Conservation (phyloP, 2,797 vertebrate genomes). For the Dendrocincla tyrannina region DNA sequence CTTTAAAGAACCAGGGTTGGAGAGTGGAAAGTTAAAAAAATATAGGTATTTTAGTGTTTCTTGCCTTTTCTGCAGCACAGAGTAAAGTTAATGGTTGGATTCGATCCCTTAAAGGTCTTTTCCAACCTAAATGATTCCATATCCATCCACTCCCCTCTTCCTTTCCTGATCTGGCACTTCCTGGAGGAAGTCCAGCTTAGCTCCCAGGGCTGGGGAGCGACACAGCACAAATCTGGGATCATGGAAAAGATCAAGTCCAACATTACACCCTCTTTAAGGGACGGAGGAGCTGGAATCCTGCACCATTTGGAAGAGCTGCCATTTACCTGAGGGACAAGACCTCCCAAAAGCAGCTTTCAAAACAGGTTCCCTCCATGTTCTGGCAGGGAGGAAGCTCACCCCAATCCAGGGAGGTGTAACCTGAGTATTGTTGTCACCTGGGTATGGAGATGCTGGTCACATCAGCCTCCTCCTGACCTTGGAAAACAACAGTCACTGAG, state of each 20-base stretch:
- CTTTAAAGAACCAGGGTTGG: neutral
- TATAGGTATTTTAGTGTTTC: neutral
- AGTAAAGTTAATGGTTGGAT: neutral
- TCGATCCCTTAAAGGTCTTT: neutral
- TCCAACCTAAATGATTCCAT: neutral
- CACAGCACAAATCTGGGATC: neutral
- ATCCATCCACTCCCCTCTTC: neutral
- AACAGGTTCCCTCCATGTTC: neutral
- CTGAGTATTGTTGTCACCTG: neutral
- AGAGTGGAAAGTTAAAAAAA: neutral
- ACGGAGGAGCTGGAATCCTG: neutral
- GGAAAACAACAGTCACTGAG: neutral
- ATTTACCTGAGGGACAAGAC: neutral
- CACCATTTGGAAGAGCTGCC: neutral
- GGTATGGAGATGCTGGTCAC: neutral
- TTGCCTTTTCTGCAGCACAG: neutral
- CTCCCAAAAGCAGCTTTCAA: neutral
- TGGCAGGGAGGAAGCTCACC: neutral
- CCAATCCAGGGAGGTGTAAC: neutral
- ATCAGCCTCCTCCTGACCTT: neutral
- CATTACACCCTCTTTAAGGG: neutral
- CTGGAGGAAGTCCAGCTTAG: neutral
- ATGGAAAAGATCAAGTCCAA: neutral
- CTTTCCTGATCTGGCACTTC: neutral
- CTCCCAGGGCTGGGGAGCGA: neutral